Evolutionary conservation across 92 coral and sea anemone genomes (phyloP), one percentile per base, ranked within the genome.

Genomic region (Parazoanthus darwini): DNA sequence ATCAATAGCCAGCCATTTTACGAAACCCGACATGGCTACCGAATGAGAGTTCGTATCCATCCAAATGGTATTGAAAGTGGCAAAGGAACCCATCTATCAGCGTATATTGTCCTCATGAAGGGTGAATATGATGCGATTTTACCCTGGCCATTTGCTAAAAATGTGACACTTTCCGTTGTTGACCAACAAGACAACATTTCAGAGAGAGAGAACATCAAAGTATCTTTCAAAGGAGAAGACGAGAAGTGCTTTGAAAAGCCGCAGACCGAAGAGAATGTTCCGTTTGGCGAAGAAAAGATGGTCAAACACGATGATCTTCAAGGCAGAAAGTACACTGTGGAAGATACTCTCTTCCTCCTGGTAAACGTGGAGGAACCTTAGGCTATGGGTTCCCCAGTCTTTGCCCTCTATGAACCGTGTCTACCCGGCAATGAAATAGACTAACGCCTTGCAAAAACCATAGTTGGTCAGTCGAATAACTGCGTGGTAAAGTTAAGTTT

Each of bases 21-120:
- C 70, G 43, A 63, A 26, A 37, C 66, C 79, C 87, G 35, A 29
- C 20, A 84, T 84, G 87, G 87, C 87, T 84, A 84, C 79, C 71
- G 68, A 71, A 84, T 84, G 87, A 84, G 56, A 84, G 38, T 68
- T 84, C 87, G 87, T 26, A 43, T 84, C 48, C 78, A 84, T 33
- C 87, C 87, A 5, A 84, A 84, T 51, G 87, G 87, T 48, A 36
- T 66, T 26, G 78, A 84, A 33, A 56, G 51, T 44, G 87, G 46
- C 36, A 84, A 84, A 84, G 87, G 87, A 46, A 84, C 87, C 77
- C 87, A 84, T 18, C 23, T 84, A 26, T 84, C 87, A 35, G 79
- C 43, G 66, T 84, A 46, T 18, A 48, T 84, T 35, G 33, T 84
- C 66, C 59, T 84, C 78, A 44, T 84, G 87, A 84, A 84, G 75